These are phyloP conservation scores for Odontamblyopus rebecca DNA, from an alignment of 2,797 vertebrate species.

Conservation along the genomic window DNA sequence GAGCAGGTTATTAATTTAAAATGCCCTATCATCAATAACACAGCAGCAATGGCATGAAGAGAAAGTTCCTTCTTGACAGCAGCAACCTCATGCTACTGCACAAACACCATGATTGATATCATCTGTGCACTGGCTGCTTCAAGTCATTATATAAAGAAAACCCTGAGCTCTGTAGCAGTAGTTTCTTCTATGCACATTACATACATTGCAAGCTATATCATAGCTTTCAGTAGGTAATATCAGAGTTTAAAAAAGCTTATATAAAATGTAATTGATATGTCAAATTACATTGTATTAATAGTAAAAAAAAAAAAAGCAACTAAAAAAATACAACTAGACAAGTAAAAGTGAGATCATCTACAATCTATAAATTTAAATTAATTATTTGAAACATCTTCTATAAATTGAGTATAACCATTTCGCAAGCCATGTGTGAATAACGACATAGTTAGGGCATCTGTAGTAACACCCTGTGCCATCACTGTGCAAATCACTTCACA, in stretches of 20 bases:
- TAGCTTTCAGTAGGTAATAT: background rate
- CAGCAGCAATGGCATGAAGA: conserved; percentile 52
- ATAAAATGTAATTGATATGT: background rate
- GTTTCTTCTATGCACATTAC: conserved; percentile 37
- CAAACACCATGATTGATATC: conserved; percentile 69
- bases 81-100: conserved; percentile 52
- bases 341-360: too few relatives aligned
- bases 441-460: background rate
- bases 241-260: background rate
- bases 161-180: conserved; percentile 25
- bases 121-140: conserved; percentile 45
- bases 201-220: conserved; percentile 1
- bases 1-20: conserved; percentile 67
- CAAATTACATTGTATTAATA: background rate
- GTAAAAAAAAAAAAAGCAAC: too few relatives aligned
- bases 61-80: conserved; percentile 58
- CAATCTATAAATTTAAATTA: too few relatives aligned
- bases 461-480: background rate
- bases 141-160: conserved; percentile 63
- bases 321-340: too few relatives aligned
- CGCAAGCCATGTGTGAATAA: background rate
- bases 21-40: conserved; percentile 70
- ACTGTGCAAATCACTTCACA: background rate
- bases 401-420: background rate
- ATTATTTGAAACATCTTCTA: background rate